Evolutionary conservation across 2,797 vertebrate species (phyloP).

Genomic region (Spinus olivaceus): DNA sequence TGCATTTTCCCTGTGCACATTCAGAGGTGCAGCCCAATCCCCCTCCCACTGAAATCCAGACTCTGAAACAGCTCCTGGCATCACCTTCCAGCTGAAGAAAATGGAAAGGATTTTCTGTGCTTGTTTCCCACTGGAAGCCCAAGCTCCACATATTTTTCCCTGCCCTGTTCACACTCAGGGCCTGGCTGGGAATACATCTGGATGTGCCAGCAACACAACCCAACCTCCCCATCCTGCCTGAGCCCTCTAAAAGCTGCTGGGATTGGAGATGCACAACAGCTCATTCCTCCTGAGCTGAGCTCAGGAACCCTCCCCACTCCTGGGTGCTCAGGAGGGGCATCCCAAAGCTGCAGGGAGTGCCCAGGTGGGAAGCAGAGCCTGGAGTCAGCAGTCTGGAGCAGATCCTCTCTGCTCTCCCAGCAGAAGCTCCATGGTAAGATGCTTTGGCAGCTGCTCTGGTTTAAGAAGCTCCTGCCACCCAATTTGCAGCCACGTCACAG

Average conservation of each 20-base stretch:
- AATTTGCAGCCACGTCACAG: neutral
- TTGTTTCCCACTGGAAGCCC: slow-evolving; percentile 61
- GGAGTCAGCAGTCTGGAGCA: neutral
- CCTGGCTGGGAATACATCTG: slow-evolving; percentile 23
- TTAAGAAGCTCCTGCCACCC: neutral
- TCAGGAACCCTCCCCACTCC: neutral
- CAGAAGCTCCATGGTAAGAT: neutral
- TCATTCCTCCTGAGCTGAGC: neutral
- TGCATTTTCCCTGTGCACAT: neutral
- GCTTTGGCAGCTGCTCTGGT: neutral
- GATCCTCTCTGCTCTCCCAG: neutral
- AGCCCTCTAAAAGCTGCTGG: neutral
- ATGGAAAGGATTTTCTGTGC: slow-evolving; percentile 19
- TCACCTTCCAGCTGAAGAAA: slow-evolving; percentile 43
- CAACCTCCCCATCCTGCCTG: neutral
- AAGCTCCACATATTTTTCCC: slow-evolving; percentile 2
- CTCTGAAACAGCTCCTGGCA: slow-evolving; percentile 34
- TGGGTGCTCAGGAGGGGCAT: neutral
- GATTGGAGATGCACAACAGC: neutral
- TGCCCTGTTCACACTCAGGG: neutral
- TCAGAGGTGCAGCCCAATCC: neutral
- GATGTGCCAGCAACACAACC: neutral
- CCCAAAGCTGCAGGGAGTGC: neutral
- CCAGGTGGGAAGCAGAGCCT: neutral
- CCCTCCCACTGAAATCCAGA: neutral